Evolutionary conservation across 2,888 invertebrate genomes (phyloP), one percentile per base, ranked within the genome.

Genomic region (Drosophila birchii): DNA sequence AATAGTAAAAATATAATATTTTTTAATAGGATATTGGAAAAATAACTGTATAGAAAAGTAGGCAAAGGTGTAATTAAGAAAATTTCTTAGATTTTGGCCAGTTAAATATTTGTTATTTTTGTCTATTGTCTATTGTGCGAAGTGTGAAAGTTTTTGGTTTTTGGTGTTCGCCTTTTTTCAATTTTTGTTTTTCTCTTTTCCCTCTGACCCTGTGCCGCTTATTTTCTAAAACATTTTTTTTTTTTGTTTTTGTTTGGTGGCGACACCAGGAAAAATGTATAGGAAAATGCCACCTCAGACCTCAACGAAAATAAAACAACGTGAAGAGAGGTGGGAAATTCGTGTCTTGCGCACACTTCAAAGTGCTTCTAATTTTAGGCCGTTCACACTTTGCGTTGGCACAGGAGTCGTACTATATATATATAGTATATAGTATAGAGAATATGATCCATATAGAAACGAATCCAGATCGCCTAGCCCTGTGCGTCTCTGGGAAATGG

Each of bases 341-440:
- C 54, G 47, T 60, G 55, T 64, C 64, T 66, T 54, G 55, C 77
- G 59, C 67, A 66, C 74, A 86, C 79, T 77, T 86, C 63, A 78
- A 88, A 81, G 84, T 77, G 69, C 61, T 68, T 84, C 83, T 84
- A 88, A 88, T 79, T 86, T 79, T 84, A 84, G 85, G 47, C 74
- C 44, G 62, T 77, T 87, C 79, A 86, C 87, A 88, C 83, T 88
- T 86, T 84, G 89, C 83, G 83, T 84, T 84, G 89, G 89, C 81
- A 84, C 58, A 32, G 54, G 36, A 59, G 4, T 5, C 29, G 20
- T 5, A 26, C 23, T 1, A n/a, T 29, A 51, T 34, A 6, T 29
- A 51, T 26, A 29, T 29, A 9, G 5, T 36, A 53, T 53, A 53
- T 53, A 23, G 32, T n/a, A n/a, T n/a, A n/a, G n/a, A n/a, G n/a